Evolutionary conservation across 2,113 vertebrate species (phyloP), one percentile per base, ranked within the genome.

Genomic region (Perca schrenkii): DNA sequence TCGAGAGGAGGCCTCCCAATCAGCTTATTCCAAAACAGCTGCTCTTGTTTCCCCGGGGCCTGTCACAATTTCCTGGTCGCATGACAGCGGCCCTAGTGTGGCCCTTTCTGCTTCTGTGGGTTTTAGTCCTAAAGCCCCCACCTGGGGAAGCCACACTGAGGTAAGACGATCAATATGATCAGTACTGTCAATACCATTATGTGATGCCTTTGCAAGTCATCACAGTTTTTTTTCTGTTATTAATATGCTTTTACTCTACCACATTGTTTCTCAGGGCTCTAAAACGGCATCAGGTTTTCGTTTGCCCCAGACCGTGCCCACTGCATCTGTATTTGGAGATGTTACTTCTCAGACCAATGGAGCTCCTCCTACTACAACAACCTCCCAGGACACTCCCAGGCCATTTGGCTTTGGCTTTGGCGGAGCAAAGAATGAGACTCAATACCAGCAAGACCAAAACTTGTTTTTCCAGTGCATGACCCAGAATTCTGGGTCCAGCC

Each of bases 381-480:
- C 93, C 86, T 90, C 92, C 77, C 90, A 96, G 90, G 97, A 98
- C 84, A 94, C 87, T 86, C 94, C 86, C 85, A 96, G 97, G 82
- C 80, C 97, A 76, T 96, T 96, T 91, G 97, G 96, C 75, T 99
- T 99, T 84, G 86, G 96, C 72, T 98, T 99, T 93, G 94, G 95
- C n/a, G 93, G 93, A 80, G 91, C 89, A 77, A 94, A 95, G 90
- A 93, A 92, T 60, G 97, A 97, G 70, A 76, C 93, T 64, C 88
- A 90, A 74, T 64, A 91, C 14, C 86, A 90, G 88, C 97, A 96
- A 91, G 97, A 97, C 86, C 97, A 98, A 93, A 99, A 99, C 94
- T 95, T 99, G 83, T 99, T 99, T 96, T 98, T 99, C 94, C 98
- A 99, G 74, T 99, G 97, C 90, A 99, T 99, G 98, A 96, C 97